Percentiles rank a stretch among this genome's conserved stretches.
These are phyloP conservation scores for Macroramphosus scolopax DNA, from an alignment of 2,797 vertebrate genomes.

Conservation along the genomic window DNA sequence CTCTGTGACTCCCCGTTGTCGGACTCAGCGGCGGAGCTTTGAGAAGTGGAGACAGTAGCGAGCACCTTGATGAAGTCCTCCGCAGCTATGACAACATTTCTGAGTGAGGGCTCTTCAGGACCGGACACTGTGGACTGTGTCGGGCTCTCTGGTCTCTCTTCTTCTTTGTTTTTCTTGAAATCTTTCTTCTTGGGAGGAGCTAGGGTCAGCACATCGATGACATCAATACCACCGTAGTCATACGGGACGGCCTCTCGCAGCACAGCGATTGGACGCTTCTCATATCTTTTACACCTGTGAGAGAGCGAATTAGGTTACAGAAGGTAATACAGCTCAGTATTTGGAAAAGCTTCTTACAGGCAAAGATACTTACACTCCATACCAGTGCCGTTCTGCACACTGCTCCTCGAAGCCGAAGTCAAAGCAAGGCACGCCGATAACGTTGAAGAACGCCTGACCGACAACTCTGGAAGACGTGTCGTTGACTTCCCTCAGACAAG, in stretches of 20 bases:
- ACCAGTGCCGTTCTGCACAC: constrained; percentile 88
- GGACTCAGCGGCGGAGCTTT: constrained; percentile 68
- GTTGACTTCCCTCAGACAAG: constrained; percentile 82
- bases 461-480: constrained; percentile 85
- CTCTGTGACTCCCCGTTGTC: constrained; percentile 62
- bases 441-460: constrained; percentile 90
- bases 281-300: constrained; percentile 85
- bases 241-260: constrained; percentile 82
- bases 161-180: constrained; percentile 30
- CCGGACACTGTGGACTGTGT: constrained; percentile 43
- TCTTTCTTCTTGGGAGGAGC: constrained; percentile 56
- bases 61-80: constrained; percentile 82
- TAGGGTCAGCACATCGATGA: constrained; percentile 78
- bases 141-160: constrained; percentile 47
- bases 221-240: constrained; percentile 82
- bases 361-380: constrained; percentile 85
- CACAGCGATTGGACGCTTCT: constrained; percentile 82
- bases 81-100: constrained; percentile 71
- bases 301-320: background rate
- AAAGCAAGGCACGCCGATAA: constrained; percentile 89
- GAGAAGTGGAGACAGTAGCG: constrained; percentile 81
- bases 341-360: constrained; percentile 25
- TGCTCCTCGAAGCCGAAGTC: constrained; percentile 83
- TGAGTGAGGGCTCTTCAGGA: constrained; percentile 69
- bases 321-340: constrained; percentile 9